Evolutionary conservation across 2,113 vertebrate species (phyloP).

Genomic region (Rhegmatorhina hoffmannsi): DNA sequence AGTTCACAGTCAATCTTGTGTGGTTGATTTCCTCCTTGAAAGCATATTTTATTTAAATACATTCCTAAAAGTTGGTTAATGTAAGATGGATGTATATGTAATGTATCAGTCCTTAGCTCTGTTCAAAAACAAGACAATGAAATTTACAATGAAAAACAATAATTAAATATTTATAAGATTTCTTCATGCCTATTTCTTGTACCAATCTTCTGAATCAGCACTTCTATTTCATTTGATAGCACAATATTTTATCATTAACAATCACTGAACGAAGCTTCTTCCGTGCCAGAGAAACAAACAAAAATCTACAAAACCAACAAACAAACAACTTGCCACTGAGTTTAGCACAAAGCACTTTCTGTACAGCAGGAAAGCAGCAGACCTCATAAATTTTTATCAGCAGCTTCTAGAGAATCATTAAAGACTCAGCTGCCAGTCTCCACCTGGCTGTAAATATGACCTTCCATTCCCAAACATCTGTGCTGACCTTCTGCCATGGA

Average conservation of each 20-base stretch:
- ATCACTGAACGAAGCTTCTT: background rate
- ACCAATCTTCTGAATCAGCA: background rate
- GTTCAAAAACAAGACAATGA: background rate
- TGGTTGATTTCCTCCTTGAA: conserved; percentile 28
- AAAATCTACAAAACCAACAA: background rate
- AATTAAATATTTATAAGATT: conserved; percentile 52
- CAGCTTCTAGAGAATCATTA: background rate
- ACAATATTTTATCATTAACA: conserved; percentile 9
- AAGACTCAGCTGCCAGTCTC: background rate
- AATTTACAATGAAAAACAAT: background rate
- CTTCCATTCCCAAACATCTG: background rate
- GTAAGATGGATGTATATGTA: background rate
- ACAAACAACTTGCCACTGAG: background rate
- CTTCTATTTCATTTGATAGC: background rate
- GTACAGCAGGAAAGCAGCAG: background rate
- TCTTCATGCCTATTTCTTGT: background rate
- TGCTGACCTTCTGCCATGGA: background rate
- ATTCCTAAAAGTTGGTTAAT: conserved; percentile 17
- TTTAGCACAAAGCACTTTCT: background rate
- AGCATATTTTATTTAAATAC: conserved; percentile 33
- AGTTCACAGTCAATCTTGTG: background rate
- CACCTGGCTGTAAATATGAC: background rate
- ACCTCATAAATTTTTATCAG: background rate
- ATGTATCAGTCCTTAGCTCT: background rate
- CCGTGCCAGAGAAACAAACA: background rate